Percentiles rank a stretch among this genome's conserved stretches.
Conservation (phyloP, 2,888 invertebrate genomes). For the Cyclophora albipunctata region DNA sequence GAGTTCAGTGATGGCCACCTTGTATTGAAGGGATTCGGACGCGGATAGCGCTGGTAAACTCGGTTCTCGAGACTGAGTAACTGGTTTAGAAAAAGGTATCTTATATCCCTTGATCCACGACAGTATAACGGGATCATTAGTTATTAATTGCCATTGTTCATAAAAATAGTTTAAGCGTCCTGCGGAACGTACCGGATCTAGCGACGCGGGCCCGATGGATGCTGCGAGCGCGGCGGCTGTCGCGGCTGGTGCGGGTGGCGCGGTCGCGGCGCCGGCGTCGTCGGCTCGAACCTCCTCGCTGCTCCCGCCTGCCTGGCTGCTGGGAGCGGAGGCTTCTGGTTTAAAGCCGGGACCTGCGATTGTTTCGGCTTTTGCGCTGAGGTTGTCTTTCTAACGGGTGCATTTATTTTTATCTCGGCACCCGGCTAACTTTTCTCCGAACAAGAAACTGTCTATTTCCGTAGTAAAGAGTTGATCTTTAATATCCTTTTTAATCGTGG, state of each 20-base stretch:
- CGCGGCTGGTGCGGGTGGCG: background rate
- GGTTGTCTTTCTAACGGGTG: background rate
- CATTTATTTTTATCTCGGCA: background rate
- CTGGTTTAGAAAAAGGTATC: background rate
- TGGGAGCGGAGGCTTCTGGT: background rate
- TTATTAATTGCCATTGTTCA: background rate
- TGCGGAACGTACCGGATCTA: background rate
- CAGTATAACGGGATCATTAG: background rate
- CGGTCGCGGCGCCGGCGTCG: background rate
- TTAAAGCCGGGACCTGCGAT: background rate
- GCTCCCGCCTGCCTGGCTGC: background rate
- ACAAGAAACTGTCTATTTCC: background rate
- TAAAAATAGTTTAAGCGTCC: background rate
- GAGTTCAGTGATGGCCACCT: background rate
- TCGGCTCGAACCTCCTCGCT: background rate
- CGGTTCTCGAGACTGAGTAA: background rate
- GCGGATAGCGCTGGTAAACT: background rate
- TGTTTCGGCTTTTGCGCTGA: background rate
- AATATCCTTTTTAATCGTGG: conserved; percentile 15
- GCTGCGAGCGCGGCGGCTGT: background rate
- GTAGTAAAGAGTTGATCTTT: conserved; percentile 11
- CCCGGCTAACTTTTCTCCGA: conserved; percentile 1
- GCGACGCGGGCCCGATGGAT: background rate
- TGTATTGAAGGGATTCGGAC: background rate
- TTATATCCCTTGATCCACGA: background rate